phyloP scores from a whole-genome alignment of 2,888 invertebrate species.

The Clepsis dumicolana region DNA sequence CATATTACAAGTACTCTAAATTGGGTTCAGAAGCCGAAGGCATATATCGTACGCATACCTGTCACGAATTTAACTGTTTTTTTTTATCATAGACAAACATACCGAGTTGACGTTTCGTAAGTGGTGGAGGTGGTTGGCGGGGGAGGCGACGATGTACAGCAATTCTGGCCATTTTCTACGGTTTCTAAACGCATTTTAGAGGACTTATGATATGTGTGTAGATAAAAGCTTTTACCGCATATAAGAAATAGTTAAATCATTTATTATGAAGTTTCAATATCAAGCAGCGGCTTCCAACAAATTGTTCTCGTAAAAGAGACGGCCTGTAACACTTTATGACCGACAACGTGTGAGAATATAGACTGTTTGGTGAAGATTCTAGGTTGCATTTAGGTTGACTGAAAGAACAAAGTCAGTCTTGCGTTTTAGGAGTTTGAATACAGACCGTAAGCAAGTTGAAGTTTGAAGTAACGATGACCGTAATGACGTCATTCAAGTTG shows the following conservation, averaged over 20 bases:
- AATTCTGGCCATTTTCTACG: too few relatives aligned
- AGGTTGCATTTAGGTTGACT: not conserved
- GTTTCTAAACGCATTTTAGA: not conserved
- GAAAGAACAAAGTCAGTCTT: not conserved
- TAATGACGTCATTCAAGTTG: too few relatives aligned
- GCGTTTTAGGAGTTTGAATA: not conserved
- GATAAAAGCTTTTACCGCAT: slow-evolving; percentile 11
- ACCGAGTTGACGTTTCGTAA: too few relatives aligned
- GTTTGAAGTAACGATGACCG: not conserved
- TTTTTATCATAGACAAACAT: too few relatives aligned
- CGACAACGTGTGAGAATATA: not conserved
- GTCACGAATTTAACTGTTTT: too few relatives aligned
- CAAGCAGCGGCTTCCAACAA: slow-evolving; percentile 26
- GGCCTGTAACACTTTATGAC: slow-evolving; percentile 2
- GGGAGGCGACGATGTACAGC: too few relatives aligned
- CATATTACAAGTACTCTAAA: too few relatives aligned
- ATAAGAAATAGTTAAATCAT: slow-evolving; percentile 24
- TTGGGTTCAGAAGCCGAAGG: too few relatives aligned
- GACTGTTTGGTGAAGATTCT: not conserved
- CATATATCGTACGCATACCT: too few relatives aligned
- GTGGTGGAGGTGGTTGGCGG: too few relatives aligned
- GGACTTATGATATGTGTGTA: not conserved
- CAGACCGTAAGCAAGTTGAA: too few relatives aligned
- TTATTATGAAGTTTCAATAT: slow-evolving; percentile 40
- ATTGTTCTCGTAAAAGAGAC: slow-evolving; percentile 28